Evolutionary conservation across 2,888 invertebrate species (phyloP).

Genomic region (Drosophila conformis): DNA sequence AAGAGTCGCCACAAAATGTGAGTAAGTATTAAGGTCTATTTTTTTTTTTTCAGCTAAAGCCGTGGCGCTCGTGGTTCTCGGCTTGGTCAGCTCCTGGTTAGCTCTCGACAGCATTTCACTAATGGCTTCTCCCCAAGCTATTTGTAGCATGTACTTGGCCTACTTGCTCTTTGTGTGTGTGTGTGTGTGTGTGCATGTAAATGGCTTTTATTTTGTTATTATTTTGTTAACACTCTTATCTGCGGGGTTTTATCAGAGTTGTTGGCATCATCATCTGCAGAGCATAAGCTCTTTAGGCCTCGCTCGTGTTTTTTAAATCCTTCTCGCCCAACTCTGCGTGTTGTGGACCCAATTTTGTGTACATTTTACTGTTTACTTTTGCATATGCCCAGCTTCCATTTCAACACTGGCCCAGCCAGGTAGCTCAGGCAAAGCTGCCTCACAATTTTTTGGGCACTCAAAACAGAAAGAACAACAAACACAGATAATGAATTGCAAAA

Average conservation of each 20-base stretch:
- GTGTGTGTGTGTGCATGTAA: slow-evolving; percentile 51
- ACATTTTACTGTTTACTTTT: slow-evolving; percentile 10
- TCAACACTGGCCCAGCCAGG: slow-evolving; percentile 19
- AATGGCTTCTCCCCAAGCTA: slow-evolving; percentile 44
- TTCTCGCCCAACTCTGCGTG: slow-evolving; percentile 9
- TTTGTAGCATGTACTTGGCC: slow-evolving; percentile 11
- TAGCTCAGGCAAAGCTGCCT: slow-evolving; percentile 18
- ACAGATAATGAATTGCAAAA: slow-evolving; percentile 50
- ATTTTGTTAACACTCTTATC: slow-evolving; percentile 75
- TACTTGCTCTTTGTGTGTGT: slow-evolving; percentile 19
- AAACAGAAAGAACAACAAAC: slow-evolving; percentile 8
- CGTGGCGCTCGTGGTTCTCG: slow-evolving; percentile 1
- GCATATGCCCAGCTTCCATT: slow-evolving; percentile 4
- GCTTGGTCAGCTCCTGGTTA: slow-evolving; percentile 21
- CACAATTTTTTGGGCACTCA: slow-evolving; percentile 8
- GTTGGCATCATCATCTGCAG: slow-evolving; percentile 41
- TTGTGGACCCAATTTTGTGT: slow-evolving; percentile 1
- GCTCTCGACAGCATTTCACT: slow-evolving; percentile 67
- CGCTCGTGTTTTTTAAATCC: slow-evolving; percentile 66
- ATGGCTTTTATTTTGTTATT: slow-evolving; percentile 77
- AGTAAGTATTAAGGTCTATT: slow-evolving; percentile 30
- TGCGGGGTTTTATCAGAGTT: slow-evolving; percentile 54
- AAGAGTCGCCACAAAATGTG: slow-evolving; percentile 4
- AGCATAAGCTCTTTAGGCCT: slow-evolving; percentile 66
- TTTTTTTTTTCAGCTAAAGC: slow-evolving; percentile 24